Conservation (phyloP, 2,113 vertebrate genomes). For the Gymnocephalus cernua region DNA sequence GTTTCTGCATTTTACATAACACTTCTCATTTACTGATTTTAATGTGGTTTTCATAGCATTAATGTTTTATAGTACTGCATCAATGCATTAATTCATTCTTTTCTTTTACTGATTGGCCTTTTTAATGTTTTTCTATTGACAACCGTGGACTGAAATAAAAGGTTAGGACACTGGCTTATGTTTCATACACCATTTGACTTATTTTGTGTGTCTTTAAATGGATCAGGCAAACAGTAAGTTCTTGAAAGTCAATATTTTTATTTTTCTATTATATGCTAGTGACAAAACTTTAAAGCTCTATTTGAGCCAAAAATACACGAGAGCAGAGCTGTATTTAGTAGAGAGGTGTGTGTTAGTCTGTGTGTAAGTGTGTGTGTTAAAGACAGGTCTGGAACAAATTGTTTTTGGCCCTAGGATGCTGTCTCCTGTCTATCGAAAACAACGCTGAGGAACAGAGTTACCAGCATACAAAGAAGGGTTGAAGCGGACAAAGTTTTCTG, state of each 20-base stretch:
- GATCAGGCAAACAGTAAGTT: background rate
- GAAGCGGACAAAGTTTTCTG: constrained; percentile 35
- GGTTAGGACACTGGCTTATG: background rate
- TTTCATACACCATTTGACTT: background rate
- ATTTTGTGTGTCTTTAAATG: background rate
- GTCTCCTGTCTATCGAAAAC: constrained; percentile 65
- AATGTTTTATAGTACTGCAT: constrained; percentile 31
- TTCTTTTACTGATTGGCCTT: constrained; percentile 17
- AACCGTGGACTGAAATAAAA: constrained; percentile 17
- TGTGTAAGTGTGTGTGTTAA: constrained; percentile 9
- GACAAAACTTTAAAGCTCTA: constrained; percentile 20
- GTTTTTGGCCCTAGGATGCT: constrained; percentile 65
- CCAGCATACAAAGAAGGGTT: constrained; percentile 50
- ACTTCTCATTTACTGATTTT: constrained; percentile 18
- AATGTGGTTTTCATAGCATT: constrained; percentile 34
- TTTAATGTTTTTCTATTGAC: constrained; percentile 11
- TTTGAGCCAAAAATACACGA: constrained; percentile 50
- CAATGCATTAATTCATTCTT: constrained; percentile 6
- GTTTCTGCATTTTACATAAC: constrained; percentile 41
- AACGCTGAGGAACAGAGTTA: constrained; percentile 35
- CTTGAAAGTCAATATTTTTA: constrained; percentile 8
- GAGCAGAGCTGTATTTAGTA: constrained; percentile 37
- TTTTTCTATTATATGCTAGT: too few relatives aligned
- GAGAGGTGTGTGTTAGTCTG: constrained; percentile 27
- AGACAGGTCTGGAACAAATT: constrained; percentile 56